Evolutionary conservation across 2,888 invertebrate genomes (phyloP).

Genomic region (Spodoptera littoralis): DNA sequence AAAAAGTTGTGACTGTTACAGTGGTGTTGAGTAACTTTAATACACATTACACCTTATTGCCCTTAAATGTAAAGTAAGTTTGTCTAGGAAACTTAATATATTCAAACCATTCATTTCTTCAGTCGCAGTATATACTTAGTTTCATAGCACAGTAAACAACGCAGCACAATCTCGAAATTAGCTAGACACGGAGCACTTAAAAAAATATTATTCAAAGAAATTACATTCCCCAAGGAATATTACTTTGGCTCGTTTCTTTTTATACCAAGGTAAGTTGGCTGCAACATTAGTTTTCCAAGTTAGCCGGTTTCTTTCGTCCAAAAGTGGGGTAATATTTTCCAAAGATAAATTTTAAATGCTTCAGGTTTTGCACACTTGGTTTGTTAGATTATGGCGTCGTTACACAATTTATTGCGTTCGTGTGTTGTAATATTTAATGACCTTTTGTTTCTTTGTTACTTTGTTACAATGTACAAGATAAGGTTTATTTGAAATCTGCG

Average conservation of each 20-base stretch:
- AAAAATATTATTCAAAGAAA: constrained; percentile 68
- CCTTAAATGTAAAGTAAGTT: too few relatives aligned
- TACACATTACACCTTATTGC: too few relatives aligned
- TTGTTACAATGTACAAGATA: constrained; percentile 54
- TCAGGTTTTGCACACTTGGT: constrained; percentile 77
- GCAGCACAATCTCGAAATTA: constrained; percentile 52
- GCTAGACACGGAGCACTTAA: constrained; percentile 57
- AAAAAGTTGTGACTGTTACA: too few relatives aligned
- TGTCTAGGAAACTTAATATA: constrained; percentile 2
- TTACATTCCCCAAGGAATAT: constrained; percentile 71
- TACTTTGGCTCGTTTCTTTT: constrained; percentile 72
- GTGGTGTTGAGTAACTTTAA: too few relatives aligned
- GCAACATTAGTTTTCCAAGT: constrained; percentile 79
- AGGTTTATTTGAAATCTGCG: constrained; percentile 53
- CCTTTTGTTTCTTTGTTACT: constrained; percentile 57
- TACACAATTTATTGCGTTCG: constrained; percentile 73
- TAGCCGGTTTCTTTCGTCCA: constrained; percentile 72
- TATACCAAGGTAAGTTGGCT: constrained; percentile 70
- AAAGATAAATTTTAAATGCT: constrained; percentile 83
- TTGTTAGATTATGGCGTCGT: constrained; percentile 76
- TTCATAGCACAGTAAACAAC: constrained; percentile 43
- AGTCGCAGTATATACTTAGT: constrained; percentile 26
- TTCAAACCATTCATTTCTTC: constrained; percentile 17
- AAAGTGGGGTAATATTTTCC: constrained; percentile 82
- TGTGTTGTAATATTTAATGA: constrained; percentile 69